phyloP scores from a whole-genome alignment of 2,113 vertebrate species.

The Cyrtonyx montezumae region DNA sequence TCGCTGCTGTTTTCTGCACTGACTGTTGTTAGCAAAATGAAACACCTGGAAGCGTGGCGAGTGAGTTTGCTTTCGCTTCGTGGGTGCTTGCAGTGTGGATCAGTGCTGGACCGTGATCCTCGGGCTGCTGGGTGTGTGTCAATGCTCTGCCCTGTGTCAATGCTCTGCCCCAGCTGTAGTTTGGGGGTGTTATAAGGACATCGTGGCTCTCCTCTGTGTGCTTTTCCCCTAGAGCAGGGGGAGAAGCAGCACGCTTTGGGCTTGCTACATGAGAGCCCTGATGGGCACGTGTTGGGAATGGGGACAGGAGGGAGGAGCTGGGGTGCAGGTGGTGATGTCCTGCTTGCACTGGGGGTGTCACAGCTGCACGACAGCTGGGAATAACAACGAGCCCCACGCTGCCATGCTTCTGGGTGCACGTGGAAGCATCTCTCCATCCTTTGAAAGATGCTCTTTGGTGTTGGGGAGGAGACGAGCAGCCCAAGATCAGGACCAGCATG shows the following conservation, averaged over 20 bases:
- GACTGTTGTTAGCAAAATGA: too few relatives aligned
- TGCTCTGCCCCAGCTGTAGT: background rate
- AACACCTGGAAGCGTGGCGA: background rate
- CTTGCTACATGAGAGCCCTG: slow-evolving; percentile 5
- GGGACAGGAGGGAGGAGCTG: background rate
- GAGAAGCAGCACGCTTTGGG: background rate
- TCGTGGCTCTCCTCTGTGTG: background rate
- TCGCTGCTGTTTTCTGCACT: too few relatives aligned
- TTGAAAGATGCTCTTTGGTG: background rate
- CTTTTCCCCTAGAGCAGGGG: background rate
- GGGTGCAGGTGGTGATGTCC: background rate
- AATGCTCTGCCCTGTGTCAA: background rate
- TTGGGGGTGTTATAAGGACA: background rate
- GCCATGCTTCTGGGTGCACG: background rate
- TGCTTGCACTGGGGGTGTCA: slow-evolving; percentile 22
- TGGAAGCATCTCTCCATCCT: background rate
- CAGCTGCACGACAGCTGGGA: background rate
- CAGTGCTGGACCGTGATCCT: background rate
- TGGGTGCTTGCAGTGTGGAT: background rate
- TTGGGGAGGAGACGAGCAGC: background rate
- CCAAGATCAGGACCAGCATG: background rate
- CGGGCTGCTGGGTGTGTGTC: background rate
- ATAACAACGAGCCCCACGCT: background rate
- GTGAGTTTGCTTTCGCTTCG: background rate
- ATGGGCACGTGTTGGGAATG: too few relatives aligned